A percentile compares a stretch with the other conserved stretches of the same genome.
phyloP scores from a whole-genome alignment of 2,888 invertebrate genomes.

The Conus canariensis region DNA sequence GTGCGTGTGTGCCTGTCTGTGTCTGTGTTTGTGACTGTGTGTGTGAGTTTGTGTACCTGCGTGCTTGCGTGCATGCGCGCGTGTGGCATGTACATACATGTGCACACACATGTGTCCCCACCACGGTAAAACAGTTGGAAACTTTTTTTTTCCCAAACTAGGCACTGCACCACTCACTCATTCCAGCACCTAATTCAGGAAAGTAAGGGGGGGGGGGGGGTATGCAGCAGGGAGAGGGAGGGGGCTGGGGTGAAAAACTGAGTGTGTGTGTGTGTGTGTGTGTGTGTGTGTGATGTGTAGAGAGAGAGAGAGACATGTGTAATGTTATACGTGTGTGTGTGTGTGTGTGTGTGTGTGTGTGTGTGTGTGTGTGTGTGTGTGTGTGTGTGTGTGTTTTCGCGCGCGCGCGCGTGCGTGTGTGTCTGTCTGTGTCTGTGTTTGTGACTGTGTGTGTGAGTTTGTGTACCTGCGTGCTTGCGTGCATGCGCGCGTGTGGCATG shows the following conservation, averaged over 20 bases:
- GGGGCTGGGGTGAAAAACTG: too few species aligned
- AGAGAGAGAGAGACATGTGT: too few species aligned
- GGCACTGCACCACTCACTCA: too few species aligned
- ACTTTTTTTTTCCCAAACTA: too few species aligned
- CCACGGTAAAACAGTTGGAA: too few species aligned
- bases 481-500: too few species aligned
- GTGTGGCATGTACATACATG: too few species aligned
- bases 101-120: too few species aligned
- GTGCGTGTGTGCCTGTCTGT: too few species aligned
- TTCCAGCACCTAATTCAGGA: too few species aligned
- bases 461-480: not conserved
- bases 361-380: conserved; percentile 4
- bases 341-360: not conserved
- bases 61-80: not conserved
- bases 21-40: not conserved
- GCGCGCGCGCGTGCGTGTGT: not conserved
- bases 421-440: not conserved
- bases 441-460: not conserved
- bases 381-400: not conserved
- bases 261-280: not conserved
- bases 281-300: not conserved
- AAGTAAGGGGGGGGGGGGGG: too few species aligned
- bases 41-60: not conserved
- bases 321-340: not conserved
- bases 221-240: too few species aligned